Evolutionary conservation across 2,113 vertebrate species (phyloP).

Genomic region (Urocynchramus pylzowi): DNA sequence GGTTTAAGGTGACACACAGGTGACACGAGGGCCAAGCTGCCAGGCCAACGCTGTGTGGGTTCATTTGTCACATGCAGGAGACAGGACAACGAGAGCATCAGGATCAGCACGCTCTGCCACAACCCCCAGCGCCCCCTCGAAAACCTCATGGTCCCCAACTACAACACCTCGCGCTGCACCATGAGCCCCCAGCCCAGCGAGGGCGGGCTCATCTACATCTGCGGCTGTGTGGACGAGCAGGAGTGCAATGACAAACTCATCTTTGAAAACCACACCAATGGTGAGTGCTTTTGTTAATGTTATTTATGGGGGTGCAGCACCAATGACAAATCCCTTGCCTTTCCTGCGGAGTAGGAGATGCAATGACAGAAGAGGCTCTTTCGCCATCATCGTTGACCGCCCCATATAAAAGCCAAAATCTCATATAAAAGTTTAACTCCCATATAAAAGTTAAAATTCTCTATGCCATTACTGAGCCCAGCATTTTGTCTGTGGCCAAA

Average conservation of each 20-base stretch:
- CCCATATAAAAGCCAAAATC: background rate
- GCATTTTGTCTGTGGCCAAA: background rate
- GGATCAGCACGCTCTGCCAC: conserved; percentile 82
- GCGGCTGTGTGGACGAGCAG: conserved; percentile 79
- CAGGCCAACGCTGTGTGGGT: rapidly evolving
- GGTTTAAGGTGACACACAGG: background rate
- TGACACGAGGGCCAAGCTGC: background rate
- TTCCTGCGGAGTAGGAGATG: background rate
- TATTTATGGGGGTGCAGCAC: background rate
- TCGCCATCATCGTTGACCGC: background rate
- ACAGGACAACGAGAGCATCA: conserved; percentile 82
- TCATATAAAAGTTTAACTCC: too few relatives aligned
- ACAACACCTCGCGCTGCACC: conserved; percentile 79
- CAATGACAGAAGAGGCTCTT: background rate
- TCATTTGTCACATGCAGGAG: conserved; percentile 59
- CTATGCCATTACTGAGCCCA: rapidly evolving
- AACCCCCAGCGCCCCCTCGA: conserved; percentile 78
- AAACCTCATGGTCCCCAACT: conserved; percentile 78
- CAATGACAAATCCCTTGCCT: background rate
- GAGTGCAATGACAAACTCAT: conserved; percentile 88
- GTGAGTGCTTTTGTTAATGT: conserved; percentile 27
- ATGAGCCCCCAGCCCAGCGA: conserved; percentile 76
- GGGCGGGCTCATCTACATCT: conserved; percentile 74
- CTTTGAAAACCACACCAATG: conserved; percentile 81
- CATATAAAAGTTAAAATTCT: background rate